These are phyloP conservation scores for Danio aesculapii DNA, from an alignment of 2,797 vertebrate genomes.

Conservation along the genomic window DNA sequence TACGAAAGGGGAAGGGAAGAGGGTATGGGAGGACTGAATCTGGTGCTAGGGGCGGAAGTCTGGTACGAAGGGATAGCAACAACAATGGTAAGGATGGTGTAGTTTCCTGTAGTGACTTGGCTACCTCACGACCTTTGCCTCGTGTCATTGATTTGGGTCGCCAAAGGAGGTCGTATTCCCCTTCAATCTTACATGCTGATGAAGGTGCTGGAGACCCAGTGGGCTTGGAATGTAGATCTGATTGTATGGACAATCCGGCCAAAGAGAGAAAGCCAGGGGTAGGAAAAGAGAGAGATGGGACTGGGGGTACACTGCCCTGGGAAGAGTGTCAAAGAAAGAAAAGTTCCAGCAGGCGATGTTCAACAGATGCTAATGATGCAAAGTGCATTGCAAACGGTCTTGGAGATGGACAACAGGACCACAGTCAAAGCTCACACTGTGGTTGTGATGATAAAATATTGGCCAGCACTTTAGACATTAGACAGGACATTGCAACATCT, in stretches of 20 bases:
- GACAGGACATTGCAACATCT: slow-evolving; percentile 67
- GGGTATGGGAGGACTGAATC: slow-evolving; percentile 77
- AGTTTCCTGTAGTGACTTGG: slow-evolving; percentile 61
- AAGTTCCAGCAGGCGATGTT: slow-evolving; percentile 42
- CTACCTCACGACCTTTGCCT: slow-evolving; percentile 60
- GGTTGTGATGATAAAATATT: slow-evolving; percentile 73
- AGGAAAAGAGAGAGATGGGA: slow-evolving; percentile 77
- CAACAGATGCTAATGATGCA: slow-evolving; percentile 52
- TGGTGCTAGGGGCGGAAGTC: slow-evolving; percentile 66
- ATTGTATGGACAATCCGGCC: slow-evolving; percentile 66
- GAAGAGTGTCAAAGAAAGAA: slow-evolving; percentile 58
- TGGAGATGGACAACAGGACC: slow-evolving; percentile 70
- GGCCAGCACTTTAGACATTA: slow-evolving; percentile 54
- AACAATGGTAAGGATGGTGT: slow-evolving; percentile 44
- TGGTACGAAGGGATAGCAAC: slow-evolving; percentile 70
- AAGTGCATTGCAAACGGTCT: slow-evolving; percentile 58
- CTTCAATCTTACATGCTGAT: slow-evolving; percentile 69
- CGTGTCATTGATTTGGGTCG: slow-evolving; percentile 60
- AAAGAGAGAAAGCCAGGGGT: slow-evolving; percentile 81
- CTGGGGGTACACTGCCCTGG: slow-evolving; percentile 57
- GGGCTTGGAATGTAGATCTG: slow-evolving; percentile 57
- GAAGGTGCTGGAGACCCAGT: slow-evolving; percentile 68
- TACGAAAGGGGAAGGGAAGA: slow-evolving; percentile 83
- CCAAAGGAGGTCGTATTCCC: slow-evolving; percentile 65
- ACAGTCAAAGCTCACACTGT: slow-evolving; percentile 72